Evolutionary conservation across 2,888 invertebrate genomes (phyloP), one percentile per base, ranked within the genome.

Genomic region (Conomelus anceps): DNA sequence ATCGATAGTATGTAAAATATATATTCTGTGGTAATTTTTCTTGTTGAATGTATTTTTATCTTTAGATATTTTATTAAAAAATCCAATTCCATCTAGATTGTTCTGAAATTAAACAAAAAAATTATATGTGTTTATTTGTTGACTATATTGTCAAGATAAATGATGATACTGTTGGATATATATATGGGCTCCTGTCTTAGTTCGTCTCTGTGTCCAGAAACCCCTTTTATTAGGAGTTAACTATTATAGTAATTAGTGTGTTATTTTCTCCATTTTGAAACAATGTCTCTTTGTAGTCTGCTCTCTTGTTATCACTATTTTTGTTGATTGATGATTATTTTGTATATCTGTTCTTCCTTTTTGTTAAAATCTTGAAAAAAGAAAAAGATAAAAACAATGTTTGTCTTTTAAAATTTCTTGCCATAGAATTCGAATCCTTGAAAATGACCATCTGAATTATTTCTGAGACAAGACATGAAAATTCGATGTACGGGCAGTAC

Each of bases 21-120:
- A 86, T 86, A 86, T 23, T 86, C 23, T 90, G 90, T 90, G 90
- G 90, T 89, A 89, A 90, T 90, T 90, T 88, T 90, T 89, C 90
- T 90, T 87, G 90, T 90, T 90, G 85, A 89, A 90, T 90, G 90
- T 90, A 90, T 90, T 90, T 90, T 90, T 90, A 90, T 90, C 90
- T 90, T 89, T 89, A 89, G 88, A 90, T 90, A 89, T 89, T 90
- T 90, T 89, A 89, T 90, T 90, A 89, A 89, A 88, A 90, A 89
- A 24, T 23, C 90, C 89, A 88, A 86, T 88, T 90, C 87, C 89
- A 88, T 89, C 88, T 90, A 90, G 89, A 90, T 88, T 88, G 29
- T 88, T 90, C 88, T 88, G 88, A 88, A 89, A 90, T 86, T 85
- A 24, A 89, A 87, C 89, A 63, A 87, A 89, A 85, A 87, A 90